These are phyloP conservation scores for Astyanax mexicanus DNA, from an alignment of 2,797 vertebrate species.

Conservation along the genomic window DNA sequence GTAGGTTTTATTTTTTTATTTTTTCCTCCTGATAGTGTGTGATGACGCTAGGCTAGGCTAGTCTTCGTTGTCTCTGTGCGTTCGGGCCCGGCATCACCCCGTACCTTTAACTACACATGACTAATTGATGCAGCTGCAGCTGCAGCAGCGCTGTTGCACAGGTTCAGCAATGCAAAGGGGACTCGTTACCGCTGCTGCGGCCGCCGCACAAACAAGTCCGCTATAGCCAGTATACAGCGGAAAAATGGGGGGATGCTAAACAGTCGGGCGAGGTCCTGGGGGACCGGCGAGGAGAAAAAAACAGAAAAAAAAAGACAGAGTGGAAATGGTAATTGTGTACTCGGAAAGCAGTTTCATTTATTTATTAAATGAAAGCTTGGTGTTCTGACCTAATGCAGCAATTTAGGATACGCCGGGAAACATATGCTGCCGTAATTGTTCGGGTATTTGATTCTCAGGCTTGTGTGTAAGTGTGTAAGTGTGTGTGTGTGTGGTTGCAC, in stretches of 20 bases:
- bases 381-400: slow-evolving; percentile 89
- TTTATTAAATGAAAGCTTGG: slow-evolving; percentile 90
- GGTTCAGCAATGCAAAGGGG: slow-evolving; percentile 83
- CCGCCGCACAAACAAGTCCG: slow-evolving; percentile 83
- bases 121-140: slow-evolving; percentile 84
- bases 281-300: slow-evolving; percentile 77
- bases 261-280: slow-evolving; percentile 78
- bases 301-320: slow-evolving; percentile 61
- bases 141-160: slow-evolving; percentile 78
- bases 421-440: slow-evolving; percentile 73
- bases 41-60: no score
- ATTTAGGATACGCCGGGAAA: slow-evolving; percentile 68
- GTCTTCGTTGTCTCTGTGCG: background rate
- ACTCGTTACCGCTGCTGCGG: slow-evolving; percentile 82
- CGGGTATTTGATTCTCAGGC: slow-evolving; percentile 57
- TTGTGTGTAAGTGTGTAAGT: slow-evolving; percentile 19
- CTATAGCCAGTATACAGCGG: slow-evolving; percentile 83
- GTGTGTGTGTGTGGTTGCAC: slow-evolving; percentile 42
- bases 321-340: slow-evolving; percentile 86
- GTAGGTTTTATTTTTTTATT: no score
- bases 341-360: slow-evolving; percentile 86
- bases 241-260: slow-evolving; percentile 77
- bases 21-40: no score
- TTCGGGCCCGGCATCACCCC: slow-evolving; percentile 51
- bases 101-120: slow-evolving; percentile 83